Evolutionary conservation across 1,140 invertebrate species (phyloP).

Genomic region (Papilio glaucus): DNA sequence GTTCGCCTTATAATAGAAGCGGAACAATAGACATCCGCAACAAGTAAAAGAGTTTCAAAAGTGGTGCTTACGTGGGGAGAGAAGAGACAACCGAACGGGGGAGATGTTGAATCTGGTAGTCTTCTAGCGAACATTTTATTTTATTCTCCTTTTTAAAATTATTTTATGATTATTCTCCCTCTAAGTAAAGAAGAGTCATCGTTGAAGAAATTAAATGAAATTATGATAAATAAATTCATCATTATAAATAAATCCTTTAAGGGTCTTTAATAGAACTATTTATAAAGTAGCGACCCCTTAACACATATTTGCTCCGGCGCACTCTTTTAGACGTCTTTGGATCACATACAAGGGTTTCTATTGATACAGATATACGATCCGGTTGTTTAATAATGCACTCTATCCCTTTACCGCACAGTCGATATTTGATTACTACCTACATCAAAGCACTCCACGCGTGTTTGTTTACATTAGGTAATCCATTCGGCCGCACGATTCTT

Average conservation of each 20-base stretch:
- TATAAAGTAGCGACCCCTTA: conserved; percentile 42
- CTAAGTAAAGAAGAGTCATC: too few relatives aligned
- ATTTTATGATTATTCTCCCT: too few relatives aligned
- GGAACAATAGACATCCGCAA: too few relatives aligned
- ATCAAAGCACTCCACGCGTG: conserved; percentile 43
- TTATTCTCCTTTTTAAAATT: too few relatives aligned
- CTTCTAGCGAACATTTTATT: too few relatives aligned
- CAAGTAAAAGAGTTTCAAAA: too few relatives aligned
- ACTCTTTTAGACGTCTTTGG: conserved; percentile 64
- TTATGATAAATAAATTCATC: not conserved
- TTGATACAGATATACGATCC: conserved; percentile 54
- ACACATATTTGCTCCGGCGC: conserved; percentile 55
- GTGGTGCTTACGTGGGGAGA: too few relatives aligned
- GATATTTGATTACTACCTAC: conserved; percentile 13
- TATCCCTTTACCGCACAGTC: conserved; percentile 28
- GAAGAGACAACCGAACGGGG: too few relatives aligned
- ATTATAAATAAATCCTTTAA: too few relatives aligned
- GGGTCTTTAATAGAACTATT: conserved; percentile 34
- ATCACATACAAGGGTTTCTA: conserved; percentile 66
- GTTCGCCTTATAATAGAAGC: too few relatives aligned
- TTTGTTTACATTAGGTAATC: conserved; percentile 69
- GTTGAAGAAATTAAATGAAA: too few relatives aligned
- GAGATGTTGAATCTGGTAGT: too few relatives aligned
- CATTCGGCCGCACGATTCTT: conserved; percentile 59
- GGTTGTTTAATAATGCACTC: conserved; percentile 31